Evolutionary conservation across 2,888 invertebrate genomes (phyloP).

Genomic region (Unio delphinus): DNA sequence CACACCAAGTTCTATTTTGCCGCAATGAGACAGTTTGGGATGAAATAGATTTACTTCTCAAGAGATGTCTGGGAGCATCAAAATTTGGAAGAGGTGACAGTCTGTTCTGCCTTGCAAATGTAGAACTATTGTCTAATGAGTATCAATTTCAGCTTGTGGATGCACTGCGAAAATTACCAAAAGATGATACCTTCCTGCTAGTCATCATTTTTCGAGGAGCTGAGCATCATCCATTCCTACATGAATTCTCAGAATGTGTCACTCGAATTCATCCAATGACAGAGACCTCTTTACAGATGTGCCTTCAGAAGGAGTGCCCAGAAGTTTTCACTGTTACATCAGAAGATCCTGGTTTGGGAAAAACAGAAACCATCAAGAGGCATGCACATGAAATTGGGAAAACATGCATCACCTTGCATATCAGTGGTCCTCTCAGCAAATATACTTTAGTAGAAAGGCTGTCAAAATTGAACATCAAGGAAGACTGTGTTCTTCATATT

Average conservation of each 20-base stretch:
- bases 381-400: conserved; percentile 14
- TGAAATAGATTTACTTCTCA: conserved; percentile 38
- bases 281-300: conserved; percentile 12
- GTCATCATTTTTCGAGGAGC: conserved; percentile 41
- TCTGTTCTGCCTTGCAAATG: conserved; percentile 43
- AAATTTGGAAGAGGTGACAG: not conserved
- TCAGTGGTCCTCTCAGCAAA: conserved; percentile 32
- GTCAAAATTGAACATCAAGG: conserved; percentile 12
- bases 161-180: conserved; percentile 12
- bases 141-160: conserved; percentile 40
- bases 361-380: conserved; percentile 29
- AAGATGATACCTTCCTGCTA: conserved; percentile 13
- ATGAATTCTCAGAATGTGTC: conserved; percentile 23
- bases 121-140: conserved; percentile 39
- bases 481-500: conserved; percentile 34
- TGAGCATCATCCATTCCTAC: conserved; percentile 35
- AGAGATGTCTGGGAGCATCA: conserved; percentile 28
- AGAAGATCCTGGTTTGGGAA: conserved; percentile 39
- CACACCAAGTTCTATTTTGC: conserved; percentile 45
- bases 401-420: conserved; percentile 28
- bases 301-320: conserved; percentile 20
- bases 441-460: conserved; percentile 23
- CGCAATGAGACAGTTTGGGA: conserved; percentile 34
- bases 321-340: conserved; percentile 35
- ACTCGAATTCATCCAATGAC: conserved; percentile 16